Percentiles rank a stretch among this genome's conserved stretches.
Evolutionary conservation across 2,113 vertebrate species (phyloP).

Genomic region (Rhizomys pruinosus): DNA sequence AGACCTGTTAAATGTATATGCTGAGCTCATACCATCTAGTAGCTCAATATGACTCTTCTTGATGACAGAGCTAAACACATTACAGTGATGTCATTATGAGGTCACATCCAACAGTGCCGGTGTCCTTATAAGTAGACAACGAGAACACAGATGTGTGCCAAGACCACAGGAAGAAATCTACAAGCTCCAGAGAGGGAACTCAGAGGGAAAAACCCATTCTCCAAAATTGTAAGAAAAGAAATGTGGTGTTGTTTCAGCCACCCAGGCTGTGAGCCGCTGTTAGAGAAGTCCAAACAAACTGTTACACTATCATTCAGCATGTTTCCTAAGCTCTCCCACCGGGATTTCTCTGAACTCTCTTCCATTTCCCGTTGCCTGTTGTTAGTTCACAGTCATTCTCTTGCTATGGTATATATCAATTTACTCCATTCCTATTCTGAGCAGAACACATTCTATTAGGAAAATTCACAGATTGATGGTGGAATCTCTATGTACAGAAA

Average conservation of each 20-base stretch:
- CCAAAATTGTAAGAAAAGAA: background rate
- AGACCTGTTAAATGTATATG: background rate
- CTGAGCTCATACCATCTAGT: background rate
- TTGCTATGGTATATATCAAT: background rate
- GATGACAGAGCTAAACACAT: background rate
- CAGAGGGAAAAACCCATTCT: background rate
- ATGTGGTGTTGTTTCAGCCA: background rate
- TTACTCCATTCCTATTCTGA: background rate
- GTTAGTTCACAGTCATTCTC: background rate
- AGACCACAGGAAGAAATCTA: background rate
- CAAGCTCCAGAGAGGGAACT: background rate
- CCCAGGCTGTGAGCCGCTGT: background rate
- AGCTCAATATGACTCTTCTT: background rate
- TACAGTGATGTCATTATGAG: background rate
- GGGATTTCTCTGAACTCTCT: background rate
- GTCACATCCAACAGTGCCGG: background rate
- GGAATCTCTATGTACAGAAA: rapidly evolving
- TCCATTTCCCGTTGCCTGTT: background rate
- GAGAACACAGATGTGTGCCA: background rate
- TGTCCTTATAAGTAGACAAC: background rate
- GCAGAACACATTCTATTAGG: background rate
- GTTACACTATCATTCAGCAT: background rate
- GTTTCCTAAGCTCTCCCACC: background rate
- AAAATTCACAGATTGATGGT: background rate
- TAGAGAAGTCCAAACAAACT: background rate